Evolutionary conservation across 2,113 vertebrate species (phyloP).

Genomic region (Mastomys coucha): DNA sequence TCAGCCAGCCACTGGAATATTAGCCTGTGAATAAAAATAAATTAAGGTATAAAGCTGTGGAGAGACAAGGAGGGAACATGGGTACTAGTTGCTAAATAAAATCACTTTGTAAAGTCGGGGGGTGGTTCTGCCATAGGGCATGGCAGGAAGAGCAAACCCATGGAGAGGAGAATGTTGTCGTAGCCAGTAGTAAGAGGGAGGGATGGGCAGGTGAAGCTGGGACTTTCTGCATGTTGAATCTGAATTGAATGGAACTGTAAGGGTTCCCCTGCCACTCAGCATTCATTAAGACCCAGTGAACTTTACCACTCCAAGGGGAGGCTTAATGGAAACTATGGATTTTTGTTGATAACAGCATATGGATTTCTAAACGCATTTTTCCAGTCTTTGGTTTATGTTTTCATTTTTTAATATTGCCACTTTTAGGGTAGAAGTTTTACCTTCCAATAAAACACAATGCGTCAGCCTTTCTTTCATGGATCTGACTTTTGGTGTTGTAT

Average conservation of each 20-base stretch:
- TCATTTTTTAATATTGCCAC: background rate
- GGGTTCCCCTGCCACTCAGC: background rate
- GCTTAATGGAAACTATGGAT: constrained; percentile 11
- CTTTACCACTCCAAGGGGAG: background rate
- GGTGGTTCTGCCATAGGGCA: background rate
- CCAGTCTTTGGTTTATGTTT: background rate
- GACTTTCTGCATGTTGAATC: background rate
- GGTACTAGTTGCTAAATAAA: background rate
- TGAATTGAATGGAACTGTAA: background rate
- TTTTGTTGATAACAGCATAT: background rate
- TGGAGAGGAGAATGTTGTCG: background rate
- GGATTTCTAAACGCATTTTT: background rate
- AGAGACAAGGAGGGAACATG: background rate
- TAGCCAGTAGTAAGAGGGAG: background rate
- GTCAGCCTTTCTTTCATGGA: background rate
- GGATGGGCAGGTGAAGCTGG: background rate
- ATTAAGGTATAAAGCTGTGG: background rate
- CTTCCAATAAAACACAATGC: background rate
- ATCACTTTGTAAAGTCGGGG: background rate
- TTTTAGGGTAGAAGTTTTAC: background rate
- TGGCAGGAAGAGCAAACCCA: too few relatives aligned
- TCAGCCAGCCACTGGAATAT: background rate
- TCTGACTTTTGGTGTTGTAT: background rate
- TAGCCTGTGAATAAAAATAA: background rate
- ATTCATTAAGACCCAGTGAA: background rate